Evolutionary conservation across 92 coral and sea anemone species (phyloP).

Genomic region (Epizoanthus scotinus): DNA sequence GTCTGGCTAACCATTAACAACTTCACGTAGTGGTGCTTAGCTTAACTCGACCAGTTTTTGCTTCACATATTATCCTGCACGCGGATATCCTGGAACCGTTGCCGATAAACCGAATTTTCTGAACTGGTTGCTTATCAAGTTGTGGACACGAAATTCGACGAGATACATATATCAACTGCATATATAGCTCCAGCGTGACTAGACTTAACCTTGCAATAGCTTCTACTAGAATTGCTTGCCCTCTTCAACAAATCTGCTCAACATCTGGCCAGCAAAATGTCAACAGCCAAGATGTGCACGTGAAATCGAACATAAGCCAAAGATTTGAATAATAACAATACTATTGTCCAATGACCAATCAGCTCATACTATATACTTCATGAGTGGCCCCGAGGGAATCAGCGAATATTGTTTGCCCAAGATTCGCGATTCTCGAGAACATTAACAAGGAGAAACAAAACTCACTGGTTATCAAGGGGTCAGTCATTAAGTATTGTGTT

Average conservation of each 20-base stretch:
- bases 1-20: not conserved
- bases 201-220: not conserved
- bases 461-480: too few species aligned
- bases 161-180: not conserved
- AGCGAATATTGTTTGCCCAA: too few species aligned
- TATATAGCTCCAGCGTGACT: not conserved
- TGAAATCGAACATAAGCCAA: conserved; percentile 18
- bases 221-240: not conserved
- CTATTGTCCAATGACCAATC: not conserved
- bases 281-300: conserved; percentile 21
- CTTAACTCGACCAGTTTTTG: not conserved
- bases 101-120: not conserved
- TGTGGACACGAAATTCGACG: too few species aligned
- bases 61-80: conserved; percentile 3
- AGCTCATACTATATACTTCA: too few species aligned
- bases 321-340: not conserved
- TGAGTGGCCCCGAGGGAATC: too few species aligned
- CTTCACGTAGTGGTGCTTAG: not conserved
- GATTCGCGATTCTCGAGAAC: too few species aligned
- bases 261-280: not conserved
- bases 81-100: not conserved
- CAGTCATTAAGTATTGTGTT: too few species aligned
- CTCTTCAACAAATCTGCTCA: not conserved
- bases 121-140: too few species aligned
- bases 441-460: too few species aligned